Conservation (phyloP, 1,140 invertebrate species). For the Pectinophora gossypiella region DNA sequence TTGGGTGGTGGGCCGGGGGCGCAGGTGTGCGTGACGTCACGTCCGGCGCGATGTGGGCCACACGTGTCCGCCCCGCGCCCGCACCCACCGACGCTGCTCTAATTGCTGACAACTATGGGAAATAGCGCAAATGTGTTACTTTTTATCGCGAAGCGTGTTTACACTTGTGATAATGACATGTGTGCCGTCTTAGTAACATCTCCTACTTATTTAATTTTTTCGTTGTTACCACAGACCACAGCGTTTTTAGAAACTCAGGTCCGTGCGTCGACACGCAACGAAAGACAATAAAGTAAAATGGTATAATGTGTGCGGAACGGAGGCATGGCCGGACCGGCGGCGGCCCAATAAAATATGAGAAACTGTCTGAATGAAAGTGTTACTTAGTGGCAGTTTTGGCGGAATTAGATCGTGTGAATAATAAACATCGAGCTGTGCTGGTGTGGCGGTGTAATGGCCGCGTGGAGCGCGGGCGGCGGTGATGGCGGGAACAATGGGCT, state of each 20-base stretch:
- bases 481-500: constrained; percentile 23
- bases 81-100: constrained; percentile 43
- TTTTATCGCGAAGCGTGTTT: constrained; percentile 52
- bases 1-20: constrained; percentile 10
- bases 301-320: no score
- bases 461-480: constrained; percentile 1
- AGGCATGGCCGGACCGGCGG: not conserved
- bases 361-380: constrained; percentile 20
- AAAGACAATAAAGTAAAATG: no score
- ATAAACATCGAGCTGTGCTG: constrained; percentile 28
- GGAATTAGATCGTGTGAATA: constrained; percentile 40
- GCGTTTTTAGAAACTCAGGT: no score
- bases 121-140: constrained; percentile 61
- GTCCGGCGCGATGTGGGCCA: constrained; percentile 51
- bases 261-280: no score
- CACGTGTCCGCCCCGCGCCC: constrained; percentile 49
- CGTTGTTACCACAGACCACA: no score
- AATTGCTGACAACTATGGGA: constrained; percentile 70
- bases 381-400: constrained; percentile 23
- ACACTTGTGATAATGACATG: constrained; percentile 49
- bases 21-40: constrained; percentile 47
- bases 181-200: constrained; percentile 17
- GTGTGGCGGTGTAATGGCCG: constrained; percentile 3
- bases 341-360: constrained; percentile 22
- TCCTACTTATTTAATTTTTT: no score